A percentile compares a stretch with the other conserved stretches of the same genome.
Conservation (phyloP, 1,140 invertebrate genomes). For the Zophobas atratus region DNA sequence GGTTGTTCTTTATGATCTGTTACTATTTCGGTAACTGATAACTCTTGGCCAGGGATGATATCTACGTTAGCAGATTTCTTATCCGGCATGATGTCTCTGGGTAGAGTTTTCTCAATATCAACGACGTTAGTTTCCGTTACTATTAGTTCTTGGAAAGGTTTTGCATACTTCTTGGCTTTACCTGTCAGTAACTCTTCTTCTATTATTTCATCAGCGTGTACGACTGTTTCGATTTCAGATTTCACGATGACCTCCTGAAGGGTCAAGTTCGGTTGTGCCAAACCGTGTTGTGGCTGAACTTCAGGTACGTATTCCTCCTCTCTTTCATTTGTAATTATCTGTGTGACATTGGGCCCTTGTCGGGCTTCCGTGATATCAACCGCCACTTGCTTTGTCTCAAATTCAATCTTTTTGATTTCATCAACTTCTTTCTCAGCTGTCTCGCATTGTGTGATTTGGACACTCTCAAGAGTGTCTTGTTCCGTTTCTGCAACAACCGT, state of each 20-base stretch:
- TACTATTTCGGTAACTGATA: constrained; percentile 69
- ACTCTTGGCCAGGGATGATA: constrained; percentile 68
- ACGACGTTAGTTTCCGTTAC: constrained; percentile 72
- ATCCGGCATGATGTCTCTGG: constrained; percentile 65
- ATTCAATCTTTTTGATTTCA: constrained; percentile 67
- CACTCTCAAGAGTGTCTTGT: constrained; percentile 70
- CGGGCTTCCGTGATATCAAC: constrained; percentile 70
- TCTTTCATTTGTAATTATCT: constrained; percentile 72
- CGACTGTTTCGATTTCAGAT: constrained; percentile 70
- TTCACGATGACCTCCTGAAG: constrained; percentile 70
- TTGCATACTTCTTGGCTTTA: constrained; percentile 71
- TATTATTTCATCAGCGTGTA: constrained; percentile 67
- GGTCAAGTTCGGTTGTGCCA: constrained; percentile 68
- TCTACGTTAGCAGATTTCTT: constrained; percentile 66
- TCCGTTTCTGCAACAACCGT: constrained; percentile 68
- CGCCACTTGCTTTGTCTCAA: constrained; percentile 70
- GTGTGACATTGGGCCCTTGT: constrained; percentile 68
- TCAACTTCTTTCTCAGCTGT: constrained; percentile 73
- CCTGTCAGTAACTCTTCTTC: constrained; percentile 65
- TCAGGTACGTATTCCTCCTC: constrained; percentile 69
- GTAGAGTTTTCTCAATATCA: constrained; percentile 70
- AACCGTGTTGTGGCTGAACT: constrained; percentile 65
- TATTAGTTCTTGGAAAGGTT: constrained; percentile 72
- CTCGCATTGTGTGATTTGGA: constrained; percentile 71
- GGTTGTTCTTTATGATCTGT: constrained; percentile 63